A percentile compares a stretch with the other conserved stretches of the same genome.
Conservation (phyloP, 1,140 invertebrate species). For the Zaprionus africanus region DNA sequence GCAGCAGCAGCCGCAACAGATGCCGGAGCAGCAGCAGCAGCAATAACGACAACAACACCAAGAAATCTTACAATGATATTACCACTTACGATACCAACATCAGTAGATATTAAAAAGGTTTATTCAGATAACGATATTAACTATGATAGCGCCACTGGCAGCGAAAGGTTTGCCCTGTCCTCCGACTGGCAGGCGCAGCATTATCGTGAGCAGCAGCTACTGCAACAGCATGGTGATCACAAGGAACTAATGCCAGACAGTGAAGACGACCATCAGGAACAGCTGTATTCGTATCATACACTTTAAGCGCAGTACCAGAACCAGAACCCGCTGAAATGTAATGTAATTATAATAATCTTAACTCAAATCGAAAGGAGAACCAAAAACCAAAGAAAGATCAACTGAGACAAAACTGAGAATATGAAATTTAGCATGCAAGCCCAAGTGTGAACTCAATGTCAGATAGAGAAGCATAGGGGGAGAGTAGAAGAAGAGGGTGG, state of each 20-base stretch:
- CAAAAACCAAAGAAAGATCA: slow-evolving; percentile 6
- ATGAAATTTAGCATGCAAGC: background rate
- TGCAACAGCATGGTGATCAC: slow-evolving; percentile 28
- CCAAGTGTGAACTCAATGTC: slow-evolving; percentile 6
- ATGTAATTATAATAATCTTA: slow-evolving; percentile 1
- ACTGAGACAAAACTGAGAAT: background rate
- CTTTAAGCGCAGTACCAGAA: slow-evolving; percentile 49
- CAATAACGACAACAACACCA: slow-evolving; percentile 47
- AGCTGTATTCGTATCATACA: slow-evolving; percentile 68
- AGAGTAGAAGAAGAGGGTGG: background rate
- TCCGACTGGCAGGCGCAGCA: slow-evolving; percentile 8
- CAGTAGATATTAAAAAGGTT: slow-evolving; percentile 65
- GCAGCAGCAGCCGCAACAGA: background rate
- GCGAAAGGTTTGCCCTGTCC: slow-evolving; percentile 21
- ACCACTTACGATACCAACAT: slow-evolving; percentile 68
- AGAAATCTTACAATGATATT: slow-evolving; percentile 74
- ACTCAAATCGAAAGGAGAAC: slow-evolving; percentile 4
- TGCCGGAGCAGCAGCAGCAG: slow-evolving; percentile 7
- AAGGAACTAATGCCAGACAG: slow-evolving; percentile 11
- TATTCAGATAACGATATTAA: slow-evolving; percentile 73
- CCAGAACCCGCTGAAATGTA: slow-evolving; percentile 25
- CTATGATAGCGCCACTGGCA: slow-evolving; percentile 48
- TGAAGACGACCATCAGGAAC: slow-evolving; percentile 44
- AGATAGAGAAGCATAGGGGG: background rate
- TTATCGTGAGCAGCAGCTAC: slow-evolving; percentile 31